Base-by-base conservation (phyloP, 2,113 vertebrate genomes). In the Neolamprologus hecqui region DNA sequence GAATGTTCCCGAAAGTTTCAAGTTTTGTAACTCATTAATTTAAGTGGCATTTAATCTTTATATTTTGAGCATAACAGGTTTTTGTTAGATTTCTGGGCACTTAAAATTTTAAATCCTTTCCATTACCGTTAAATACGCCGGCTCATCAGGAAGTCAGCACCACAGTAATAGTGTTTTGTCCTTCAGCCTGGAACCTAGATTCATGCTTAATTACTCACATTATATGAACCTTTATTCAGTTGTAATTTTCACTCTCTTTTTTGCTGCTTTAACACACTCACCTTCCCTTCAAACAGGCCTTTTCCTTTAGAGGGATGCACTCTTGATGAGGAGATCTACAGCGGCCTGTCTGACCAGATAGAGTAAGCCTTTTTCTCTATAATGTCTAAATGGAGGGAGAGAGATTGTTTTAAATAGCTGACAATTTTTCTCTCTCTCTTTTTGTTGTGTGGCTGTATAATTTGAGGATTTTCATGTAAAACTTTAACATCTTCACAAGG, bases 321-420 rank as follows among this genome's bases (percentile, higher is more conserved):
- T 51, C 90, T 95, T 2, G 98, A 99, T 9, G 97, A 99, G 2
- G 98, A 98, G 49, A 95, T 98, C 91, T 99, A 99, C 95, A 98
- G 95, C 1, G 98, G 98, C 51, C 96, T 99, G 19, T 98, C 98
- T 0, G 98, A 99, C 92, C 96, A 97, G 94, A 99, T 99, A 2
- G 98, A 99, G 98, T 99, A 92, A 97, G 98, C 1, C 3, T 14
- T 40, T 42, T 54, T 79, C 9, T 40, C 7, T 13, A 3, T 35
- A 9, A 60, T 75, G 10, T 47, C 40, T 53, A 6, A 31, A 40
- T 42, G 26, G 4, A 45, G 49, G 19, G 4, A 9, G 26, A 79
- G 2, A 57, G 12, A 40, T 11, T 7, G 47, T 54, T 63, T 21
- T n/a, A 42, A 77, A 63, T 23, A 81, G 21, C 19, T 9, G 57